Base-by-base conservation (phyloP, 2,797 vertebrate genomes). In the Pantherophis vulpinus region DNA sequence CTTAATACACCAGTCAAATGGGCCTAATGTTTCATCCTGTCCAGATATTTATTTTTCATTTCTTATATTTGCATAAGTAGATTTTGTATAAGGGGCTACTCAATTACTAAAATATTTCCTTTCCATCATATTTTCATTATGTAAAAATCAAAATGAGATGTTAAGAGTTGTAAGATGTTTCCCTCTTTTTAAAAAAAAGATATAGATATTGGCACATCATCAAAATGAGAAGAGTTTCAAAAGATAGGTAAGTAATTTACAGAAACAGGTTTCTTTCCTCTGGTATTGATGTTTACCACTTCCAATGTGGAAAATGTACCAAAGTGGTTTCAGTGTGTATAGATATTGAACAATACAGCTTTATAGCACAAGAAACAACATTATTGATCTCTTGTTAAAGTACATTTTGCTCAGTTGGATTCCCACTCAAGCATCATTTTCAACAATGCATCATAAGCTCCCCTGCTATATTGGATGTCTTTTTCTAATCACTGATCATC, bases 181-280 rank as follows among this genome's bases (percentile, higher is more conserved):
- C 94, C 94, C 94, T 94, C 95, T 96, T 25, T 14, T 0, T 94
- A 94, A 95, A 95, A 95, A 95, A 5, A 42, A 42, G 93, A 83
- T 93, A 96, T 93, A 96, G 93, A 94, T 95, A 97, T 95, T 95
- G 94, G 94, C 90, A 94, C 96, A 96, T 97, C 95, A 96, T 96
- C 95, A 96, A 89, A 95, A 87, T 55, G 91, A 58, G 94, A 58
- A 95, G 90, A 95, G 90, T 93, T 92, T 93, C 91, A 91, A 92
- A 88, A 86, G 86, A 32, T 87, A 89, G 94, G 59, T 7, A 93
- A 94, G 90, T 93, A 59, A 96, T 95, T 95, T 96, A 96, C 42
- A 79, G 96, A 96, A 96, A 95, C 94, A 95, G 95, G 94, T 96
- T 94, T 96, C 96, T 95, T 96, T 96, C 96, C 95, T 93, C n/a